Evolutionary conservation across 2,797 vertebrate genomes (phyloP).

Genomic region (Microctenopoma steveboyesi): DNA sequence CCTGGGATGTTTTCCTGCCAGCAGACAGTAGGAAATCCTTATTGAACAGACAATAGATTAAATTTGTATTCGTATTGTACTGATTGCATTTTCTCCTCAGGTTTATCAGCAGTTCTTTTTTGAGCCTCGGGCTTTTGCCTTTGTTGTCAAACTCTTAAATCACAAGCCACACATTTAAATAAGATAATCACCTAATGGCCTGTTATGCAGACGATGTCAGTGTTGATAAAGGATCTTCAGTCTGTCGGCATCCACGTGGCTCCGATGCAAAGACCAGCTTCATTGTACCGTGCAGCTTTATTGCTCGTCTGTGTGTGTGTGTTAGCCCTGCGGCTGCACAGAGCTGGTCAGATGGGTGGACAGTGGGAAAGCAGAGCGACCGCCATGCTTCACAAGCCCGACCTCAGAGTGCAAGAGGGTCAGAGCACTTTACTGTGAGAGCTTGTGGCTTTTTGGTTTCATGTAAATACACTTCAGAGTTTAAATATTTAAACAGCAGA

Average conservation of each 20-base stretch:
- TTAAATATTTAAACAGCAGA: conserved; percentile 34
- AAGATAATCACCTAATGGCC: conserved; percentile 34
- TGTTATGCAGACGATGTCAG: background rate
- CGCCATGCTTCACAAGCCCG: background rate
- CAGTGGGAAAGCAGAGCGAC: conserved; percentile 5
- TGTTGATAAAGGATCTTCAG: conserved; percentile 14
- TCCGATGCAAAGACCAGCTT: conserved; percentile 7
- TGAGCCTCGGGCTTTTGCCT: conserved; percentile 20
- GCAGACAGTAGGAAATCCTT: background rate
- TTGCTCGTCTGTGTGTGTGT: background rate
- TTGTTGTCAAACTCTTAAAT: conserved; percentile 28
- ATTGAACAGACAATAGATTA: conserved; percentile 8
- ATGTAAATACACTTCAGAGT: conserved; percentile 44
- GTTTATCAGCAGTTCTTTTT: conserved; percentile 33
- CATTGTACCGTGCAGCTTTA: conserved; percentile 17
- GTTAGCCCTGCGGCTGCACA: background rate
- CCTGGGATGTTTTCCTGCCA: background rate
- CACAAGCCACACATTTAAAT: conserved; percentile 24
- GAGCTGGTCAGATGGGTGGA: background rate
- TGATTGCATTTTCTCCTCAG: conserved; percentile 48
- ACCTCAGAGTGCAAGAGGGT: conserved; percentile 13
- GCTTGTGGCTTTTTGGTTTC: conserved; percentile 13
- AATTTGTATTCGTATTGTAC: too few relatives aligned
- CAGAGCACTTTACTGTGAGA: conserved; percentile 13
- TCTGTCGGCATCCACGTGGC: background rate